Base-by-base conservation (phyloP, 2,888 invertebrate genomes). In the Neoitamus cyanurus region DNA sequence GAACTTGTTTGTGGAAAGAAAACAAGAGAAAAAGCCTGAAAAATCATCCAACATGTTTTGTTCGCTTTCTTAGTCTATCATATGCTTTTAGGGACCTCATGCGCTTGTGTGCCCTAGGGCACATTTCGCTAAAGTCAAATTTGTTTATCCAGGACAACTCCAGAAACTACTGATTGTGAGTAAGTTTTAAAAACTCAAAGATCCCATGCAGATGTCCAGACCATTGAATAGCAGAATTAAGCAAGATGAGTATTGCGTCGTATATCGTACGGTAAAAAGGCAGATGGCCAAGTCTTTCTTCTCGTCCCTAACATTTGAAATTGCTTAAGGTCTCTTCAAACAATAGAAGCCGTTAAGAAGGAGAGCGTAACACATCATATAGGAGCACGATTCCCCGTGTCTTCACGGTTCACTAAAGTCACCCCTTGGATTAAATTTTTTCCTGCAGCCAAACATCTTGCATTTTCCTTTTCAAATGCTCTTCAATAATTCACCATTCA, bases 361-460 rank as follows among this genome's bases (percentile, higher is more conserved):
- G 58, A 58, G 25, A 58, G 25, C 48, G 15, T 7, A 20, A 6
- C 11, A 20, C 3, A 9, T n/a, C 6, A 9, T 25, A 25, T 7
- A 42, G 28, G 72, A 75, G n/a, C 25, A 25, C 15, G 30, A 31
- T 70, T 31, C 42, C 42, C 6, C 28, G 25, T 75, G 30, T 42
- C 28, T 75, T 75, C 28, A 46, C 6, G 37, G 42, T 13, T 42
- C 25, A 46, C 25, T 75, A 28, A 75, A 75, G 28, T 46, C 75
- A 75, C 75, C 75, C 42, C 75, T 75, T 75, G 75, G n/a, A 75
- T 42, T 75, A 75, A 46, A 9, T 37, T 46, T 42, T 75, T 42
- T 37, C 42, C 42, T 58, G 58, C 9, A 11, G 4, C 25, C 28
- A 20, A 75, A 75, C 75, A 75, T 75, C 75, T 75, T 75, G 75